Percentiles rank a stretch among this genome's conserved stretches.
Conservation (phyloP, 2,797 vertebrate species). For the Amphiprion clarkii region DNA sequence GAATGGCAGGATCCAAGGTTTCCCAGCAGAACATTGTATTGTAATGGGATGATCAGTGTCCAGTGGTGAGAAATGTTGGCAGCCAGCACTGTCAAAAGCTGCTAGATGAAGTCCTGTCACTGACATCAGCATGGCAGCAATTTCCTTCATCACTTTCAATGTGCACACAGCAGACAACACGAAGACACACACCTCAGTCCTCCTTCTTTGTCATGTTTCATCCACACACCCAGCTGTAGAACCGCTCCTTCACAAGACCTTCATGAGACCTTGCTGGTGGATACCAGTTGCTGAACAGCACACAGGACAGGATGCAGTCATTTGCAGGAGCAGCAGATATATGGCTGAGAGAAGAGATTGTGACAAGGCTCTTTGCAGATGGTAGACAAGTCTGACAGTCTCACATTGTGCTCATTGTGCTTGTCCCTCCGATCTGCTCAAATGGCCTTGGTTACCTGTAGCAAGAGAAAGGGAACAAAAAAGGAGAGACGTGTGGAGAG, state of each 20-base stretch:
- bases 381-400: slow-evolving; percentile 50
- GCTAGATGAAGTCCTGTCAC: too few species aligned
- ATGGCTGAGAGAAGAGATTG: slow-evolving; percentile 56
- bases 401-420: slow-evolving; percentile 50
- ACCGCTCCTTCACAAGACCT: slow-evolving; percentile 33
- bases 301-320: slow-evolving; percentile 20
- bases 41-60: too few species aligned
- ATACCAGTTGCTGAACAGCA: slow-evolving; percentile 30
- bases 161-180: too few species aligned
- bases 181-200: too few species aligned
- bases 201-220: too few species aligned
- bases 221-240: too few species aligned
- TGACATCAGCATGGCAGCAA: too few species aligned
- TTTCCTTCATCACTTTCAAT: too few species aligned
- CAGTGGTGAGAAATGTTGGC: too few species aligned
- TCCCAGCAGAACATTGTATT: too few species aligned
- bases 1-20: too few species aligned
- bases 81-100: too few species aligned
- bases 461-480: slow-evolving; percentile 4
- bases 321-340: slow-evolving; percentile 50
- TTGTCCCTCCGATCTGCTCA: slow-evolving; percentile 16
- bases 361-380: slow-evolving; percentile 62
- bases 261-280: slow-evolving; percentile 48
- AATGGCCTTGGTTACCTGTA: slow-evolving; percentile 28
- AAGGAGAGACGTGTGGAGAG: not conserved